Evolutionary conservation across 2,888 invertebrate species (phyloP), one percentile per base, ranked within the genome.

Genomic region (Lasioglossum oenotherae): DNA sequence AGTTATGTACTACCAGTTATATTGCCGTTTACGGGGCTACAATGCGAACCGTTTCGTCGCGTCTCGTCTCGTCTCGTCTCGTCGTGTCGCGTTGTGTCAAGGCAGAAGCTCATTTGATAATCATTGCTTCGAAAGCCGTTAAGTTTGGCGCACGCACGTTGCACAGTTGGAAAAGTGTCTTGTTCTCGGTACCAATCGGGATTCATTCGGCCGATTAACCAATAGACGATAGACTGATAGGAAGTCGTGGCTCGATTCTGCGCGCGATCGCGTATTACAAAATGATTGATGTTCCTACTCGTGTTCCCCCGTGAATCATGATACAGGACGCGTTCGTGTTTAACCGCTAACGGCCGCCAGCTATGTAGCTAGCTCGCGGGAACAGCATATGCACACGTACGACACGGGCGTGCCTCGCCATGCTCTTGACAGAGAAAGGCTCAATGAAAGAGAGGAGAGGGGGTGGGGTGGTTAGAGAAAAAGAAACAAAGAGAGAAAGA

Each of bases 271-370:
- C 67, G 80, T 88, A 91, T 91, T 89, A 90, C 89, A 82, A 69
- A 91, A 88, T 90, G 92, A 93, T 90, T 91, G 90, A 91, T 89
- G 89, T 90, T 87, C 89, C 88, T n/a, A 85, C 86, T 90, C 87
- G 84, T 90, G 86, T 86, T 87, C 87, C 87, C 84, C 82, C 85
- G 86, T 91, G 92, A 92, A 92, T 93, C 91, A 90, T 80, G 90
- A 92, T 87, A 92, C 93, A 87, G 88, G 88, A 91, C 91, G 90
- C 91, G 88, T 88, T 88, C 88, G 78, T 88, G 92, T 92, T 92
- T 88, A 90, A 92, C 87, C 78, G 84, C 84, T 89, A 89, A 88
- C 89, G 87, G 88, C 87, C 78, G 41, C 4, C 41, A 41, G 69
- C 38, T 41, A 38, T 23, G 23, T 23, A 12, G 71, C 71, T 14